phyloP scores from a whole-genome alignment of 1,140 invertebrate species.

The Acyrthosiphon pisum region DNA sequence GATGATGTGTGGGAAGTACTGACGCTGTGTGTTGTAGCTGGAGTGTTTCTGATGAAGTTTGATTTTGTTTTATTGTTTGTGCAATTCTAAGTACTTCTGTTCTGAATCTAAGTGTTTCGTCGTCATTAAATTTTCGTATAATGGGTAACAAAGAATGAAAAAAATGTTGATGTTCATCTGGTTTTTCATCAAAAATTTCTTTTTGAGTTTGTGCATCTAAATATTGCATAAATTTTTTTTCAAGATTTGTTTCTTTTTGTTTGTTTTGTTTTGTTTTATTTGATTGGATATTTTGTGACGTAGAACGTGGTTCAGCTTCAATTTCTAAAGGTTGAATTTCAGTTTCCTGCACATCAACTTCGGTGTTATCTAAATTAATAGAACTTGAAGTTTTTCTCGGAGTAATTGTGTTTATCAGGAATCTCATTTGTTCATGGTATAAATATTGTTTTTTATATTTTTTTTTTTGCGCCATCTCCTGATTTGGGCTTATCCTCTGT shows the following conservation, averaged over 20 bases:
- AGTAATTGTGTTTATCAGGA: conserved; percentile 6
- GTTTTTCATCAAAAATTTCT: conserved; percentile 31
- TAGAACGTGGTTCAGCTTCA: no score
- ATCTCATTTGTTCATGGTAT: neutral
- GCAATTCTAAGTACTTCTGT: neutral
- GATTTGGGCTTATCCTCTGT: neutral
- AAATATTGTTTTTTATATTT: conserved; percentile 3
- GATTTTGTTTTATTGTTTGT: neutral
- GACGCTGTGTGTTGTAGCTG: no score
- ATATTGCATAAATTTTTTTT: no score
- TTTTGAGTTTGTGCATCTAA: neutral
- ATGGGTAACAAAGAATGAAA: neutral
- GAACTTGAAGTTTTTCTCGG: neutral
- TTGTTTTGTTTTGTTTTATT: no score
- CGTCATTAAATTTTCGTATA: neutral
- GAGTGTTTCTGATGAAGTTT: no score
- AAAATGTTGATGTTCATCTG: neutral
- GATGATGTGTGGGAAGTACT: no score
- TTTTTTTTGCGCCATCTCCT: neutral
- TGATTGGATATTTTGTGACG: no score
- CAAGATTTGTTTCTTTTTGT: no score
- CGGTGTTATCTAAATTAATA: neutral
- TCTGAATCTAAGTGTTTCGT: neutral
- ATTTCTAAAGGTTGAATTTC: no score
- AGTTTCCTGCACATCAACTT: no score